phyloP scores from a whole-genome alignment of 2,888 invertebrate genomes.

The Campoletis raptor region DNA sequence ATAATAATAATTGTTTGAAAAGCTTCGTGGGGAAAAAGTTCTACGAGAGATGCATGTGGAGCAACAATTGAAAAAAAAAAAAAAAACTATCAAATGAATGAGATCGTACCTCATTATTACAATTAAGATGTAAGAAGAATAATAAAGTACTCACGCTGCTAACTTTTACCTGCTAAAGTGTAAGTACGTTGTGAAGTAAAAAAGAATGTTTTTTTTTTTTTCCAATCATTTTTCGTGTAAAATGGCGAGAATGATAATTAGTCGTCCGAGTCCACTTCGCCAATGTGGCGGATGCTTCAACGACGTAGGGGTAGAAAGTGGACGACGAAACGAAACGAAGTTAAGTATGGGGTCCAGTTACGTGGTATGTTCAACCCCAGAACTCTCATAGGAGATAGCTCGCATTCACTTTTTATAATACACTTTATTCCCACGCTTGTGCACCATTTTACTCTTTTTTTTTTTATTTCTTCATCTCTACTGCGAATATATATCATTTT shows the following conservation, averaged over 20 bases:
- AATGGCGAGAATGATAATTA: conserved; percentile 61
- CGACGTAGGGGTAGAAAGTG: conserved; percentile 33
- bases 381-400: conserved; percentile 30
- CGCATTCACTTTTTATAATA: conserved; percentile 26
- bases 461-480: neutral
- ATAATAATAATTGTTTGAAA: neutral
- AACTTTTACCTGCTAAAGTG: conserved; percentile 11
- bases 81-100: conserved; percentile 14
- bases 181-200: conserved; percentile 24
- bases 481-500: neutral
- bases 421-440: conserved; percentile 28
- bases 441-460: neutral
- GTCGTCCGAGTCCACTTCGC: conserved; percentile 55
- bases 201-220: conserved; percentile 7
- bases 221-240: conserved; percentile 33
- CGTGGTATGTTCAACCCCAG: conserved; percentile 28
- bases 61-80: conserved; percentile 25
- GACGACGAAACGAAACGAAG: conserved; percentile 55
- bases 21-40: neutral
- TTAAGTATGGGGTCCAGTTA: conserved; percentile 56
- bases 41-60: conserved; percentile 11
- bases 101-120: conserved; percentile 18
- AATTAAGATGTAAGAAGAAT: neutral
- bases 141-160: neutral
- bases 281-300: conserved; percentile 36